Base-by-base conservation (phyloP, 2,888 invertebrate genomes). In the Agrotis segetum region DNA sequence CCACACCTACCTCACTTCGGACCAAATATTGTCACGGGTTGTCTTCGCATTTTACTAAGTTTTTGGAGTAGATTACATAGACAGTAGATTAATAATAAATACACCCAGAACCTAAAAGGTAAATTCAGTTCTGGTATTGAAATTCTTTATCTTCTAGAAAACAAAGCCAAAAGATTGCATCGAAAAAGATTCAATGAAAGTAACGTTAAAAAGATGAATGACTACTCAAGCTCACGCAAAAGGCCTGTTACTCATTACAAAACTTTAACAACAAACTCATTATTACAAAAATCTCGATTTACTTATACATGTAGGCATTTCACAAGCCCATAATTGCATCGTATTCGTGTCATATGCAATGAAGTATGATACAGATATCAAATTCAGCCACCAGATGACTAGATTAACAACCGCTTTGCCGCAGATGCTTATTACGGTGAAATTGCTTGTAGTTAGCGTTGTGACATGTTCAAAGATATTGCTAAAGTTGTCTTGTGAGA, bases 371-470 rank as follows among this genome's bases (percentile, higher is more conserved):
- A 77, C 34, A 65, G 47, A 74, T 74, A 74, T 64, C 50, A 62
- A 61, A 74, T 59, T 58, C 53, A 59, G n/a, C 46, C 14, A 63
- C 44, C 34, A 55, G 72, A 55, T 49, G 71, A 71, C 63, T 55
- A 70, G 63, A 63, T 74, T 72, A 71, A 74, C 53, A 58, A 55
- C 56, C 19, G 52, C 34, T 40, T 50, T 16, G 56, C 61, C 59
- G 65, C 64, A 72, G 19, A 70, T 59, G 56, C 21, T 72, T 70
- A 74, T 77, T 74, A 74, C n/a, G 19, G 46, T 66, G 52, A 74
- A 65, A 77, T 81, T 71, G 64, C 58, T 69, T 49, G 19, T 46
- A 67, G 53, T 79, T 49, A 61, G 50, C 17, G 75, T 69, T 79
- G 55, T 1, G 46, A 70, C 62, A 79, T 68, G 66, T 56, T 66